Base-by-base conservation (phyloP, 2,113 vertebrate species). In the Alaudala cheleensis region DNA sequence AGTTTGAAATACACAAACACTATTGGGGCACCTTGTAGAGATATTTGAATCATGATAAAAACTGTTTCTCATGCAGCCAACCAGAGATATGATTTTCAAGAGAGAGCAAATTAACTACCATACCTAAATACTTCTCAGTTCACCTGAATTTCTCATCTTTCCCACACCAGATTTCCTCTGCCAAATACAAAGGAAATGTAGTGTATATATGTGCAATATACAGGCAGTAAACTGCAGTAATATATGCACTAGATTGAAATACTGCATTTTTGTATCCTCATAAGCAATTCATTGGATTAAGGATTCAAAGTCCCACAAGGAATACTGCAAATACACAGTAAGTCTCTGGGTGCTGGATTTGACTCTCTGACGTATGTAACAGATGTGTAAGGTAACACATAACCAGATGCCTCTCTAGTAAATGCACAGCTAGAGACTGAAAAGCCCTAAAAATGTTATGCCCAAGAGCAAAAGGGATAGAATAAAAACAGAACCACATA, bases 221-320 rank as follows among this genome's bases (percentile, higher is more conserved):
- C 29, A 37, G 42, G 29, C 29, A 81, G n/a, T 23, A 70, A 84
- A 70, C 34, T 78, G 42, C 64, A 95, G 17, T 47, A 92, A 70
- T 74, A 60, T 0, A 66, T 86, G 87, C 88, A 81, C 37, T 70
- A 86, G 65, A 74, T 56, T 66, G 71, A 96, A 97, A 97, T 83
- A 76, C 79, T 94, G 76, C 60, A 88, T 93, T 92, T 95, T 80
- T 90, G 81, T 81, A 82, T 85, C 80, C 76, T 96, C 85, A 78
- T 34, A 95, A 96, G 42, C 60, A 76, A 83, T 74, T 89, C 57
- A 79, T 22, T 95, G 76, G 81, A 93, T 96, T 95, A 92, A 49
- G 25, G 49, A 74, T 79, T 78, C 62, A 12, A 85, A 97, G 85
- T 79, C 50, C 65, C 84, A 88, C 50, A 47, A 45, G 57, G 77